Conservation (phyloP, 2,888 invertebrate genomes). For the Lamproptera curius region DNA sequence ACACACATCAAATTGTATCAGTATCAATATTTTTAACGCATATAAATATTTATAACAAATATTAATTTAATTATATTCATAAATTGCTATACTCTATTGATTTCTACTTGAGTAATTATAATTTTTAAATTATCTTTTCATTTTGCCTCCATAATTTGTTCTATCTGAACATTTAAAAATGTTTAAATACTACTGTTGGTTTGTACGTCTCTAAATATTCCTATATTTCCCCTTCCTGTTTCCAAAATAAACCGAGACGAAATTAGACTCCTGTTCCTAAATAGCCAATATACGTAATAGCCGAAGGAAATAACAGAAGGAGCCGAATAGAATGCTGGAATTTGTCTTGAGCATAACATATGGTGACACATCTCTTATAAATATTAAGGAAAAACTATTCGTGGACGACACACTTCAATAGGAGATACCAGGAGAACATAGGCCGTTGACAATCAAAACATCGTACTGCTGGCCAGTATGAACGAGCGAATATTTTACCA, state of each 20-base stretch:
- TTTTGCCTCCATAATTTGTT: too few species aligned
- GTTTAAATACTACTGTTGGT: too few species aligned
- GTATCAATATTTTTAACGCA: too few species aligned
- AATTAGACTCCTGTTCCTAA: constrained; percentile 59
- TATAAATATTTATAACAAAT: too few species aligned
- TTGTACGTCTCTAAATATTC: constrained; percentile 51
- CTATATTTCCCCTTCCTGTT: constrained; percentile 63
- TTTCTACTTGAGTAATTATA: too few species aligned
- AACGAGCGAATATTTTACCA: constrained; percentile 29
- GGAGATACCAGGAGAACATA: too few species aligned
- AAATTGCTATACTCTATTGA: too few species aligned
- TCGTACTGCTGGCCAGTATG: background rate
- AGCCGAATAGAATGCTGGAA: constrained; percentile 59
- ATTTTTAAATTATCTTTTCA: too few species aligned
- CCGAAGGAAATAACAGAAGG: constrained; percentile 59
- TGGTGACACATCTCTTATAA: background rate
- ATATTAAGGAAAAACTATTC: constrained; percentile 6
- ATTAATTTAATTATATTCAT: too few species aligned
- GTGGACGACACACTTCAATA: background rate
- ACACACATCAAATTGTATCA: too few species aligned
- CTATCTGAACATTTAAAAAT: too few species aligned
- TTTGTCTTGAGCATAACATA: constrained; percentile 34
- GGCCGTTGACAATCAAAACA: too few species aligned
- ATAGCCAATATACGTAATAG: constrained; percentile 50
- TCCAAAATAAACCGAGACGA: constrained; percentile 63